A percentile compares a stretch with the other conserved stretches of the same genome.
Evolutionary conservation across 2,113 vertebrate species (phyloP).

Genomic region (Paradoxurus hermaphroditus): DNA sequence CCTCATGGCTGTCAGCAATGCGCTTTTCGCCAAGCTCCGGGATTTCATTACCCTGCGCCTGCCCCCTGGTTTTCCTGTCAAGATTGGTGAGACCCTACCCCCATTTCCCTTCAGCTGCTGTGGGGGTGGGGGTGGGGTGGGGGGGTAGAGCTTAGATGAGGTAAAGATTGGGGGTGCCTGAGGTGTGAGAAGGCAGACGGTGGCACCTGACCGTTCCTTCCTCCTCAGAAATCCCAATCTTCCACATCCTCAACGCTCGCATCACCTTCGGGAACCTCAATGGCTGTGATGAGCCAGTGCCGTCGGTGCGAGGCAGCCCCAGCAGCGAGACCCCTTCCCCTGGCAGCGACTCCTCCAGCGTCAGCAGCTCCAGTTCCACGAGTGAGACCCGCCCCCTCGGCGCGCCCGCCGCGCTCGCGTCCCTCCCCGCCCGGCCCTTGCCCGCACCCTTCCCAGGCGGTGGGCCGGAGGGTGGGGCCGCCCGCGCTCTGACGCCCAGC

Average conservation of each 20-base stretch:
- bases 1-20: constrained; percentile 98
- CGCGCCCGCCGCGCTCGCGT: rapidly evolving
- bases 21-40: constrained; percentile 95
- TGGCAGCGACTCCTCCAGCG: constrained; percentile 95
- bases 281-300: constrained; percentile 91
- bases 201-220: background rate
- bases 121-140: background rate
- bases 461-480: background rate
- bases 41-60: constrained; percentile 97
- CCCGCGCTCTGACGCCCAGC: background rate
- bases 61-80: constrained; percentile 95
- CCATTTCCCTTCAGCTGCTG: background rate
- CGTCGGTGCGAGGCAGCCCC: constrained; percentile 86
- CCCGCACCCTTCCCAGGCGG: background rate
- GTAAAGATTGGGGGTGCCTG: background rate
- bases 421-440: background rate
- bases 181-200: background rate
- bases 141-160: background rate
- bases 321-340: constrained; percentile 93
- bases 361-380: constrained; percentile 97
- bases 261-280: constrained; percentile 99
- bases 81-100: constrained; percentile 88
- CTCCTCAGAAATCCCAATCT: constrained; percentile 94
- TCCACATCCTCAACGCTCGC: constrained; percentile 97
- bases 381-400: constrained; percentile 80